phyloP scores from a whole-genome alignment of 2,797 vertebrate species.

The Sebastes miniatus region DNA sequence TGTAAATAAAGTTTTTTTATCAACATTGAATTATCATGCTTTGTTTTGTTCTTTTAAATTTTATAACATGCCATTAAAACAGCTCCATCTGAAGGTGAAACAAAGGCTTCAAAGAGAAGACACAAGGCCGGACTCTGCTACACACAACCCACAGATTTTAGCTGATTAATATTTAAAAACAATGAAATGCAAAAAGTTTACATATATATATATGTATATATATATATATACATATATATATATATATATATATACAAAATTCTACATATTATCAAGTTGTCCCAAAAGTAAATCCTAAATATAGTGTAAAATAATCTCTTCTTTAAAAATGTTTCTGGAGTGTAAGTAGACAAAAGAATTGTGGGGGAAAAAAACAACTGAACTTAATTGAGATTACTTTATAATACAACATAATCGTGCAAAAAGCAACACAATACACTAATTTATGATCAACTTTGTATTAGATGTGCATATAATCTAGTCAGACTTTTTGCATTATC shows the following conservation, averaged over 20 bases:
- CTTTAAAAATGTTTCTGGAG: not conserved
- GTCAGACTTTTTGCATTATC: not conserved
- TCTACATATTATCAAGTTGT: not conserved
- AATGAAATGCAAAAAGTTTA: not conserved
- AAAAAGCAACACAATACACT: not conserved
- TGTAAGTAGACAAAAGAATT: not conserved
- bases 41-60: not conserved
- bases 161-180: not conserved
- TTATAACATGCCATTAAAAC: not conserved
- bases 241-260: not conserved
- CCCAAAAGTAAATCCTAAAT: not conserved
- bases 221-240: no score
- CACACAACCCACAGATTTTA: not conserved
- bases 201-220: no score
- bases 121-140: not conserved
- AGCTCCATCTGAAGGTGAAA: accelerated
- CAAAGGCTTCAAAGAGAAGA: not conserved
- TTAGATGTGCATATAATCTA: not conserved
- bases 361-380: not conserved
- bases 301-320: not conserved
- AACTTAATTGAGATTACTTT: not conserved
- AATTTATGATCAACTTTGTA: not conserved
- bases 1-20: constrained; percentile 71
- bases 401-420: not conserved
- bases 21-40: not conserved